A percentile compares a stretch with the other conserved stretches of the same genome.
Conservation (phyloP, 2,888 invertebrate species). For the Frankliniella intonsa region DNA sequence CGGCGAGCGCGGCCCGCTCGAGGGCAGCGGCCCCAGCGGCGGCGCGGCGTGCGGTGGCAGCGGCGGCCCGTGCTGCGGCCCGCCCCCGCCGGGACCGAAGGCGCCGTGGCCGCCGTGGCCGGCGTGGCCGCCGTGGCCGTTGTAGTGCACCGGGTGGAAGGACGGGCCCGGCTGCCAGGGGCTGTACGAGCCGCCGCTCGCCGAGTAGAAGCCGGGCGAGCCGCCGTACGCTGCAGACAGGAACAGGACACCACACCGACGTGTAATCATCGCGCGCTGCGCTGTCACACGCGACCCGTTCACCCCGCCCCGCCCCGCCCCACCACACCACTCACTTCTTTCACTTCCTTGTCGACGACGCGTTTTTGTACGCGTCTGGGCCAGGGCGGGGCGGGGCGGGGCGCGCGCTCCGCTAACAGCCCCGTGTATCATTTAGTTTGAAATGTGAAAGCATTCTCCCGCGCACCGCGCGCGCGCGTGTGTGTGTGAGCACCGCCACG, state of each 20-base stretch:
- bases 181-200: constrained; percentile 18
- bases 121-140: constrained; percentile 16
- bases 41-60: constrained; percentile 31
- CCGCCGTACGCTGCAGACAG: constrained; percentile 17
- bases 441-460: background rate
- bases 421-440: background rate
- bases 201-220: constrained; percentile 14
- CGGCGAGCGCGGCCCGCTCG: constrained; percentile 41
- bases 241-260: background rate
- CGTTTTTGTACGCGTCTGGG: too few relatives aligned
- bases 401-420: background rate
- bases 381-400: background rate
- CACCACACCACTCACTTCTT: too few relatives aligned
- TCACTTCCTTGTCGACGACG: too few relatives aligned
- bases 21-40: constrained; percentile 34
- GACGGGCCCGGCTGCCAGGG: constrained; percentile 13
- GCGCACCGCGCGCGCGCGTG: background rate
- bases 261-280: background rate
- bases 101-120: background rate
- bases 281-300: too few relatives aligned
- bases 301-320: background rate
- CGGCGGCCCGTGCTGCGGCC: constrained; percentile 25
- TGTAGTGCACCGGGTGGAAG: constrained; percentile 24
- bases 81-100: background rate
- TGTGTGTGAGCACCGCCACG: background rate